phyloP scores from a whole-genome alignment of 2,113 vertebrate species.

The Todiramphus chloris region DNA sequence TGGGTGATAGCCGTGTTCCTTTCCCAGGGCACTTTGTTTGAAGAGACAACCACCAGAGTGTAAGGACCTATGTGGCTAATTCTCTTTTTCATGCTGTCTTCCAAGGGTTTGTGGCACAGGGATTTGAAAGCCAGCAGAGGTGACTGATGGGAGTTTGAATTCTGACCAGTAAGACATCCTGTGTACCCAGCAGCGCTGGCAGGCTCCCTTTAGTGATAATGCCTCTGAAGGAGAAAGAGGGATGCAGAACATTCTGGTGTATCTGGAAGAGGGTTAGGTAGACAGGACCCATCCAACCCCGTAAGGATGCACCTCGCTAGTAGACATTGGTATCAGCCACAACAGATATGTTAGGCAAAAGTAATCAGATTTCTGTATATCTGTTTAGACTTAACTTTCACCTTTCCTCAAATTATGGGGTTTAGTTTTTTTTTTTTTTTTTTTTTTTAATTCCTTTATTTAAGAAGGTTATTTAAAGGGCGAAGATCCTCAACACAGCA shows the following conservation, averaged over 20 bases:
- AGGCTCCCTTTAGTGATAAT: background rate
- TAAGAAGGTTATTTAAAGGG: background rate
- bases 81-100: background rate
- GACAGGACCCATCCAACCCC: background rate
- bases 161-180: background rate
- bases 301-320: rapidly evolving
- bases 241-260: background rate
- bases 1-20: rapidly evolving
- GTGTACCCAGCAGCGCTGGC: rapidly evolving
- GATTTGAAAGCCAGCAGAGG: background rate
- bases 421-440: background rate
- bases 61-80: background rate
- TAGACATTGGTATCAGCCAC: background rate
- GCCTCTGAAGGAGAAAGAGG: background rate
- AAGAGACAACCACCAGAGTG: rapidly evolving
- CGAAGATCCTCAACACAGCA: rapidly evolving
- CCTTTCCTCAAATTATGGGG: background rate
- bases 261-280: background rate
- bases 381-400: background rate
- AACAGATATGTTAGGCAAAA: background rate
- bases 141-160: background rate
- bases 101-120: background rate
- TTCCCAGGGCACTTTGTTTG: rapidly evolving
- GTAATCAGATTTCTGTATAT: rapidly evolving
- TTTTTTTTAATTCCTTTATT: background rate